Evolutionary conservation across 2,113 vertebrate genomes (phyloP), one percentile per base, ranked within the genome.

Genomic region (Nerophis ophidion): DNA sequence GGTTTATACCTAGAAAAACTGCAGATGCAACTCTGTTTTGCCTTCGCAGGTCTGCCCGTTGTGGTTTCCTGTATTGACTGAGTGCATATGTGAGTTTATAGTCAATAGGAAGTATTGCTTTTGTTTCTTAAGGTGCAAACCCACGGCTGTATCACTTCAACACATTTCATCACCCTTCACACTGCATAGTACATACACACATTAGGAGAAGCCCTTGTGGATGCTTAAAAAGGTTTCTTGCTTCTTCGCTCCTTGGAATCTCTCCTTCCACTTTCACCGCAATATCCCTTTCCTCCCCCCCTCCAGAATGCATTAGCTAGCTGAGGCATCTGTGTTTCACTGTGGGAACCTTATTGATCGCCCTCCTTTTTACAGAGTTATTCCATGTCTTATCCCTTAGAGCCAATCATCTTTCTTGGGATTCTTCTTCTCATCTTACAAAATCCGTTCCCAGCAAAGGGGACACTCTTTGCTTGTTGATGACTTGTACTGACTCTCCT

Each of bases 261-360:
- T 79, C 58, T 45, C 53, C 49, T 57, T 40, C 2, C 60, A 48
- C 46, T 57, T 63, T 64, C 52, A 44, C 70, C 3, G 40, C 75
- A 61, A 65, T 70, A 52, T 73, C 62, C 56, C 52, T 26, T 60
- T 26, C 63, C 59, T 64, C 62, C 68, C 63, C 56, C 40, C 58
- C 73, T 77, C 82, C 88, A 82, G 82, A 87, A 88, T 89, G 84
- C 84, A 89, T 90, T 89, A 89, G 82, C 72, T 73, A 59, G 78
- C 68, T 48, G 77, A 82, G 79, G 79, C 86, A 82, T 86, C 86
- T 72, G 68, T 59, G 81, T 81, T 87, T 78, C 79, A 75, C 87
- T 89, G 86, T 90, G 89, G 87, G 88, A 91, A 91, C 87, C 87
- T 77, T 89, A 91, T 90, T 87, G 88, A 90, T 91, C 76, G 81